phyloP scores from a whole-genome alignment of 1,140 invertebrate genomes.

The Drosophila sproati region DNA sequence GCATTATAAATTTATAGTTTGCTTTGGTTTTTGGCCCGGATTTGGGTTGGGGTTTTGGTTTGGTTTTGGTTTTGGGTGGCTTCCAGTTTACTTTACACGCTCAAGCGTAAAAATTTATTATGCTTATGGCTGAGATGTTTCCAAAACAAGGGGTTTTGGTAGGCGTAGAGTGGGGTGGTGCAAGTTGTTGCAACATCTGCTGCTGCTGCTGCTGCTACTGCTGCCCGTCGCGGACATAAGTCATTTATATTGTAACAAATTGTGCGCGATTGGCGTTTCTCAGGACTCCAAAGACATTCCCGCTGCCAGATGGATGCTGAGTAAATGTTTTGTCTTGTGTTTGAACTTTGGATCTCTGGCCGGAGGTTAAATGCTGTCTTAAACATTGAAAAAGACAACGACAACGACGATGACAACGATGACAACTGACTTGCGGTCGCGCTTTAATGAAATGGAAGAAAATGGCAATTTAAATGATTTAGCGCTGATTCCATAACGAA shows the following conservation, averaged over 20 bases:
- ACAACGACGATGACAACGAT: constrained; percentile 22
- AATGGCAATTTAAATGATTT: constrained; percentile 11
- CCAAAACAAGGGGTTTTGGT: constrained; percentile 21
- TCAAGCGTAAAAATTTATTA: constrained; percentile 84
- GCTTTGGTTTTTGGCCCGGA: constrained; percentile 56
- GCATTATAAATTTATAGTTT: constrained; percentile 84
- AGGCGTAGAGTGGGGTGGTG: not conserved
- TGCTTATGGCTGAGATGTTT: constrained; percentile 69
- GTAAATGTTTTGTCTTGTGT: constrained; percentile 70
- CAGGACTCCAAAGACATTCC: constrained; percentile 48
- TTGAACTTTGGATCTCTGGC: constrained; percentile 54
- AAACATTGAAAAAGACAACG: constrained; percentile 30
- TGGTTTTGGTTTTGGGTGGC: constrained; percentile 28
- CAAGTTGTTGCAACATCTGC: constrained; percentile 51
- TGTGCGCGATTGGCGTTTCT: constrained; percentile 76
- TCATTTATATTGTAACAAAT: constrained; percentile 84
- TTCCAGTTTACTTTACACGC: constrained; percentile 47
- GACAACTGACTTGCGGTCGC: constrained; percentile 43
- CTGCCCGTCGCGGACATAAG: constrained; percentile 74
- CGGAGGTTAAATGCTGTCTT: constrained; percentile 68
- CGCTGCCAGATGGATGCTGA: constrained; percentile 60
- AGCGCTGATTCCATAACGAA: constrained; percentile 4
- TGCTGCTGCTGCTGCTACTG: constrained; percentile 52
- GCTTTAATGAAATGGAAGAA: constrained; percentile 47
- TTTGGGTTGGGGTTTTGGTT: constrained; percentile 39